Conservation (phyloP, 2,888 invertebrate genomes). For the Uropetala carovei region DNA sequence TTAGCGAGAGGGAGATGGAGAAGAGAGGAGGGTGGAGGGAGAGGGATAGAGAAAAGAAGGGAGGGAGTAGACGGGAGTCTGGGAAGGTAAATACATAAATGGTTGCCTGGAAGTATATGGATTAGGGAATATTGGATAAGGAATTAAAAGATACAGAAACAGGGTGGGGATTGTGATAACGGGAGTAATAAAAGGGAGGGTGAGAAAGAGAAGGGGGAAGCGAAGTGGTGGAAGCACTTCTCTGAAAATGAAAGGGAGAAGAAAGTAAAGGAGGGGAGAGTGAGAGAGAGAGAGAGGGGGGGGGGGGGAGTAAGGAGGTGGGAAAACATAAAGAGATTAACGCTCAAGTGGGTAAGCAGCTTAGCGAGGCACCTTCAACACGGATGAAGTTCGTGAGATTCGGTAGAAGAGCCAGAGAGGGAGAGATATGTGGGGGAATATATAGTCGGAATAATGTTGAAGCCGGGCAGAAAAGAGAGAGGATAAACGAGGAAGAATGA, state of each 20-base stretch:
- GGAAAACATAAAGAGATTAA: constrained; percentile 47
- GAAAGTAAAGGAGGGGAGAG: not conserved
- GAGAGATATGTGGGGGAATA: not conserved
- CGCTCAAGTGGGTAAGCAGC: constrained; percentile 44
- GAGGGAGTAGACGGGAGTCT: not conserved
- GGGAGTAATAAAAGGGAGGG: too few relatives aligned
- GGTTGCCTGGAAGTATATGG: not conserved
- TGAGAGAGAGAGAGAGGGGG: not conserved
- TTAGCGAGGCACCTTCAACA: constrained; percentile 42
- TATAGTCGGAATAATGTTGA: too few relatives aligned
- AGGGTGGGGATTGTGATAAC: too few relatives aligned
- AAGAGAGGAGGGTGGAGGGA: too few relatives aligned
- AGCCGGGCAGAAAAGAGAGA: too few relatives aligned
- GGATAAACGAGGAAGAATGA: not conserved
- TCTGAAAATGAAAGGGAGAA: not conserved
- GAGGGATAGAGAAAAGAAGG: too few relatives aligned
- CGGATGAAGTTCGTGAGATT: constrained; percentile 35
- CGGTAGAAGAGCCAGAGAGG: not conserved
- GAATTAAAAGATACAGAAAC: not conserved
- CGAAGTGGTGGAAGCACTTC: too few relatives aligned
- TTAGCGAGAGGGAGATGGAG: too few relatives aligned
- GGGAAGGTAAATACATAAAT: not conserved
- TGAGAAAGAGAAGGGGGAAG: too few relatives aligned
- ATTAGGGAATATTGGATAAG: constrained; percentile 38
- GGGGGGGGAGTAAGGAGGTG: constrained; percentile 16